Base-by-base conservation (phyloP, 2,797 vertebrate species). In the Phylloscopus collybita region DNA sequence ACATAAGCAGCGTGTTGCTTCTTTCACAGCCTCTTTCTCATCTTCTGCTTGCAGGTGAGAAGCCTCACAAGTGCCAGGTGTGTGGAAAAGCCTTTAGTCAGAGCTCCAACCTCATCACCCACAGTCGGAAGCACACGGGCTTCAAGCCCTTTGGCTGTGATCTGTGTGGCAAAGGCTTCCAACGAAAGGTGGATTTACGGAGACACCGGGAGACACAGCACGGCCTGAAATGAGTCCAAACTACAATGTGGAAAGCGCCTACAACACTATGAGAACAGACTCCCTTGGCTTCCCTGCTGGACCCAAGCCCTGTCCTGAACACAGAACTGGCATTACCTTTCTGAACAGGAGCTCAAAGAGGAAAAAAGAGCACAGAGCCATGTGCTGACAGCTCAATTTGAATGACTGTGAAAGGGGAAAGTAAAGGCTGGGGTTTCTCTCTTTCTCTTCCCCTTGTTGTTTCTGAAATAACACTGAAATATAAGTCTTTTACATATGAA, bases 41-140 rank as follows among this genome's bases (percentile, higher is more conserved):
- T 71, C 86, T 92, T 91, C 51, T 95, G 72, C 66, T 72, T 78
- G 86, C 97, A 99, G 99, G 99, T 91, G 99, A 99, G 97, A 99
- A 99, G 94, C 99, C 99, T 62, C 99, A 99, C 97, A 99, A 99
- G 96, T 99, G 99, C 95, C 99, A 99, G 97, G 99, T 99, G 95
- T 99, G 99, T 40, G 99, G 99, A 40, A 99, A 99, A 95, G 99
- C 99, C 4, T 99, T 99, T 98, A 99, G 99, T 92, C 99, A 99
- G 98, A 99, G 99, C 97, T 99, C 99, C 96, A 99, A 99, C 97
- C 98, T 99, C 93, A 99, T 99, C 97, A 99, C 99, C 5, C 99
- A 99, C 98, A 99, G 99, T 96, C 98, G 99, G 84, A 99, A 99
- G 91, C 99, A 99, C 97, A 99, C 99, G 4, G 99, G 99, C 22